Base-by-base conservation (phyloP, 2,797 vertebrate species). In the Staurois parvus region DNA sequence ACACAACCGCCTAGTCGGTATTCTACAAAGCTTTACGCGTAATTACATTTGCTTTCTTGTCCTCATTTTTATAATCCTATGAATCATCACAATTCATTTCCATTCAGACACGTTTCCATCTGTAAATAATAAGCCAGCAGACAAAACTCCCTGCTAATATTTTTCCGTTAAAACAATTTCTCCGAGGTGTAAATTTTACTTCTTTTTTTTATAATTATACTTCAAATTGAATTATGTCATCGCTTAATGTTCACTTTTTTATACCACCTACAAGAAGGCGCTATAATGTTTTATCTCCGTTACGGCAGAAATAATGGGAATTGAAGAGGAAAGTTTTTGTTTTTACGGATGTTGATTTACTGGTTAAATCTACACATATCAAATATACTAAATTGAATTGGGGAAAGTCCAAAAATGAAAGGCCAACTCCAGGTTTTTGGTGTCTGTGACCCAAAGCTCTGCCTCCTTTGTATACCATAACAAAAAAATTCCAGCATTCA, bases 221-320 rank as follows among this genome's bases (percentile, higher is more conserved):
- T 79, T 15, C 28, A 79, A 68, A 79, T 79, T 68, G 37, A 79
- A 79, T 79, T 79, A 48, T 79, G 40, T 26, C 48, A 68, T 68
- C 30, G 11, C 17, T 30, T 3, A 21, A 68, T 24, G 28, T 0
- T 48, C n/a, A n/a, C 17, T 34, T 76, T 76, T 59, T 76, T 30
- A 42, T 59, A 13, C 24, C 76, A 45, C 37, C 37, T 79, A 37
- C 76, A 67, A 8, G 42, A 67, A 66, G 19, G 59, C 24, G 19
- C 64, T 68, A 79, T 79, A 9, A 30, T 19, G 10, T 48, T 30
- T n/a, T 77, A 34, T 42, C 34, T 66, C 40, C 26, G n/a, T 28
- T 64, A 21, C 4, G 1, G 62, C 34, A 45, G 32, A 29, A 29
- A 66, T 40, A 9, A 30, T 62, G 15, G 21, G 21, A 34, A 24